Base-by-base conservation (phyloP, 2,113 vertebrate species). In the Anolis sagrei region DNA sequence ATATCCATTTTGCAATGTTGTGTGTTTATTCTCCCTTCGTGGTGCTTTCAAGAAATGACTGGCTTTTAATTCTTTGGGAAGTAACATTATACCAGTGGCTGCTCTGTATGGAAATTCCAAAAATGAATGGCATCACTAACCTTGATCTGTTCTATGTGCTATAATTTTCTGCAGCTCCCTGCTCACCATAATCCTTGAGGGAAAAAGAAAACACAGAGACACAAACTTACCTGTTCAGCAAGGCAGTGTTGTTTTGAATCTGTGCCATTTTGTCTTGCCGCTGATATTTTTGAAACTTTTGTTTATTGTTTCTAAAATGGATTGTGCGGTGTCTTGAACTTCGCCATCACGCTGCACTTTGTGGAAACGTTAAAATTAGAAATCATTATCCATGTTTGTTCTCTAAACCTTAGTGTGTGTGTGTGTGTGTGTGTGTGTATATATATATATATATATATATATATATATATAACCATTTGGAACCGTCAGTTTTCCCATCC, bases 351-450 rank as follows among this genome's bases (percentile, higher is more conserved):
- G 86, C 88, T 75, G 85, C n/a, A 32, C 54, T 69, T 78, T 84
- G 89, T 89, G 54, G 72, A 86, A 90, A 92, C 91, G 89, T 93
- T 75, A 84, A 74, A 89, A 89, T 93, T 92, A 88, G 64, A 88
- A 73, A 87, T 86, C 88, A 81, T 93, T 91, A 83, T 90, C 85
- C 89, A 88, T 89, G 88, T 91, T 93, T 69, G 39, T 95, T 93
- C 86, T 79, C 76, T 86, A 91, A 91, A 94, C 90, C 89, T 78
- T 87, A 48, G 79, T 91, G n/a, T n/a, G n/a, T n/a, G n/a, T n/a
- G n/a, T n/a, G n/a, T n/a, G n/a, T n/a, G n/a, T n/a, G n/a, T n/a
- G n/a, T n/a, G n/a, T n/a, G n/a, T n/a, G n/a, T n/a, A n/a, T n/a
- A n/a, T n/a, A n/a, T n/a, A n/a, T n/a, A n/a, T n/a, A n/a, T n/a